phyloP scores from a whole-genome alignment of 2,797 vertebrate genomes.

The Lacerta bilineata region DNA sequence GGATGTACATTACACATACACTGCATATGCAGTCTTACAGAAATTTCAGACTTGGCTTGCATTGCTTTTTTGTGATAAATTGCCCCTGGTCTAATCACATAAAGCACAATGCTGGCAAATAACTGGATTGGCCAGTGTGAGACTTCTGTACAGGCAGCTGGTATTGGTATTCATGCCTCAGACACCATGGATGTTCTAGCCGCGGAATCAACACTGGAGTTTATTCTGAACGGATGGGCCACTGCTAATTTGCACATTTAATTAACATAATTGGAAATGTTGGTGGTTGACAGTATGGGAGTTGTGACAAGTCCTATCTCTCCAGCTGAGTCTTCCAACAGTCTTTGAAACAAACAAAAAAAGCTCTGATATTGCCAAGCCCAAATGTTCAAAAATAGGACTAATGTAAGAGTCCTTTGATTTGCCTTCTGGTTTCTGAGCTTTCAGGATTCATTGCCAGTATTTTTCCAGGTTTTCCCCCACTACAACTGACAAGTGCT shows the following conservation, averaged over 20 bases:
- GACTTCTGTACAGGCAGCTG: conserved; percentile 6
- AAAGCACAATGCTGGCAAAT: background rate
- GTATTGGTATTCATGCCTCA: conserved; percentile 10
- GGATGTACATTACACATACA: background rate
- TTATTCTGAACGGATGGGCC: background rate
- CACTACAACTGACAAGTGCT: background rate
- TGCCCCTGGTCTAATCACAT: background rate
- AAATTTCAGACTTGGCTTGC: background rate
- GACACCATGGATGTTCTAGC: background rate
- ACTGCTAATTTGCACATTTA: conserved; percentile 35
- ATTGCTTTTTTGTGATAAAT: background rate
- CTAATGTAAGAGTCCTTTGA: background rate
- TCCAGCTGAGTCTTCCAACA: conserved; percentile 10
- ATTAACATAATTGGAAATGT: conserved; percentile 28
- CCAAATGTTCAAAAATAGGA: conserved; percentile 33
- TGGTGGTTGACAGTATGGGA: background rate
- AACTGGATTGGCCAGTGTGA: background rate
- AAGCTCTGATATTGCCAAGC: background rate
- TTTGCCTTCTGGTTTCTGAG: conserved; percentile 30
- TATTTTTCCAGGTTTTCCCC: background rate
- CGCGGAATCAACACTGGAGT: background rate
- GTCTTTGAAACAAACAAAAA: conserved; percentile 11
- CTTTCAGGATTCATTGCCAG: conserved; percentile 27
- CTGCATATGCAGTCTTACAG: background rate
- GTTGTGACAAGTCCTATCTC: conserved; percentile 26